These are phyloP conservation scores for Neuroterus valhalla DNA, from an alignment of 1,140 invertebrate species.

Conservation along the genomic window DNA sequence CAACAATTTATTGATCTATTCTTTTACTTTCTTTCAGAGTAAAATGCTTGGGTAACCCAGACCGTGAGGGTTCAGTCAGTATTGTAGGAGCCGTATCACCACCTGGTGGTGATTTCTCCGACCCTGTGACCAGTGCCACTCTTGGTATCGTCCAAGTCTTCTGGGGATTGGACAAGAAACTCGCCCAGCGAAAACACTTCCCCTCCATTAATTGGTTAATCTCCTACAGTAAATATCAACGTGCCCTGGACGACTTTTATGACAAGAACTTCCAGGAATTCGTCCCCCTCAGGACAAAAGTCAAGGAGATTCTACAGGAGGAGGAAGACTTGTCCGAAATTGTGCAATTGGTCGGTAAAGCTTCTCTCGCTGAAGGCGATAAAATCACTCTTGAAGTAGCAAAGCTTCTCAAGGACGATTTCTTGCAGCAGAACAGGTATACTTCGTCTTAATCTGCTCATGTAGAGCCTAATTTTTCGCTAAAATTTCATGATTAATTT, in stretches of 20 bases:
- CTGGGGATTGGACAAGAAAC: conserved; percentile 99
- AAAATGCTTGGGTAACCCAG: conserved; percentile 98
- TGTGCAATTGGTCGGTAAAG: conserved; percentile 99
- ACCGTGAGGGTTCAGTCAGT: conserved; percentile 97
- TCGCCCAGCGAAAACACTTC: conserved; percentile 99
- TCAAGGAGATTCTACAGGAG: conserved; percentile 98
- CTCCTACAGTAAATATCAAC: conserved; percentile 99
- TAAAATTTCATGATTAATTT: conserved; percentile 11
- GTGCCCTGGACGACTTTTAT: conserved; percentile 99
- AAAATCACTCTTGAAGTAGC: conserved; percentile 99
- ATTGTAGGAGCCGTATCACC: conserved; percentile 99
- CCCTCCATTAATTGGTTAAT: conserved; percentile 99
- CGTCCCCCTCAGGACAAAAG: conserved; percentile 94
- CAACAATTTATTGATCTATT: neutral
- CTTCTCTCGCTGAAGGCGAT: conserved; percentile 97
- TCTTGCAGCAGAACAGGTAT: conserved; percentile 98
- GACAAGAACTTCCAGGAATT: conserved; percentile 99
- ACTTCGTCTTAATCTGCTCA: conserved; percentile 29
- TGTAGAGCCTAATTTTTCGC: conserved; percentile 1
- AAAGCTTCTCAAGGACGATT: conserved; percentile 99
- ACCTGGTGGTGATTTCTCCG: conserved; percentile 99
- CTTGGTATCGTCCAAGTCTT: conserved; percentile 99
- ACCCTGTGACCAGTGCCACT: conserved; percentile 99
- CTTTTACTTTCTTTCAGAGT: conserved; percentile 78
- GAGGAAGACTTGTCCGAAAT: conserved; percentile 99